Base-by-base conservation (phyloP, 2,797 vertebrate genomes). In the Urosaurus nigricauda region DNA sequence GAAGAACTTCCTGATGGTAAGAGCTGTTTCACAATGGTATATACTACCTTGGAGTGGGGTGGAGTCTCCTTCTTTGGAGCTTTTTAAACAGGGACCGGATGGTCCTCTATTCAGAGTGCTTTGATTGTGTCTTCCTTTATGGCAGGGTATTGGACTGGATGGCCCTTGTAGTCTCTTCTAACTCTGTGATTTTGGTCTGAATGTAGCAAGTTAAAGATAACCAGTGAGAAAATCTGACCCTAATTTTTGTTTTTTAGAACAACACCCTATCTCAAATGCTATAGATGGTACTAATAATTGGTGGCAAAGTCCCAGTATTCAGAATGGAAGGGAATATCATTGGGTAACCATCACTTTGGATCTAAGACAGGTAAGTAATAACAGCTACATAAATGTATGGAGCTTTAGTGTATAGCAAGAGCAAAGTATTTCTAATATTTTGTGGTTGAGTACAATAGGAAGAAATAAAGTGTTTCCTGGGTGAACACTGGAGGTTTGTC, bases 231-330 rank as follows among this genome's bases (percentile, higher is more conserved):
- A 73, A 70, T 68, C 16, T 89, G 17, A 82, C 40, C 0, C 26
- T 35, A 43, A 77, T 65, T 70, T 93, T 83, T 92, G 32, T 13
- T 32, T 53, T 80, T 79, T 71, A 99, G 98, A 99, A 87, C 98
- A 96, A 24, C 99, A 99, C 91, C 98, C 98, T 0, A 98, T 99
- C 92, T 97, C 96, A 37, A 97, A 98, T 16, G 98, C 98, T 3
- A 99, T 98, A 0, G 98, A 99, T 75, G 99, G 99, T 71, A 99
- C 98, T 19, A 99, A 99, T 93, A 97, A 97, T 84, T 99, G 98
- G 98, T 99, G 98, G 98, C 99, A 99, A 93, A 99, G 99, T 91
- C 99, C 98, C 0, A 99, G 98, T 92, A 99, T 99, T 94, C 98
- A 99, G 91, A 99, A 99, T 2, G 99, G 98, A 29, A 97, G 96